These are phyloP conservation scores for Drosophila aff. DNA, from an alignment of 1,140 invertebrate genomes.

Conservation along the genomic window DNA sequence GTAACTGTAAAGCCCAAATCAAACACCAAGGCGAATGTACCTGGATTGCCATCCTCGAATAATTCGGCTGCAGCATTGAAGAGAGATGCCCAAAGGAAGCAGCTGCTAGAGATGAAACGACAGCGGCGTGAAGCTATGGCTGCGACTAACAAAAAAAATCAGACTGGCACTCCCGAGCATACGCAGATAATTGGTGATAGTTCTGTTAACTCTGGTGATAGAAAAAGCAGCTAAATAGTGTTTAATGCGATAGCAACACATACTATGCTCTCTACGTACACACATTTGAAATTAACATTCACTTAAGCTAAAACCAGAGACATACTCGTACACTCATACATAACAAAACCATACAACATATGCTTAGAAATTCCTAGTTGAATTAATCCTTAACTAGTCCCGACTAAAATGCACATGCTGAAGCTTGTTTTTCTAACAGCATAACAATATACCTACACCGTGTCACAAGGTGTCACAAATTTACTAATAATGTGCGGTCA, in stretches of 20 bases:
- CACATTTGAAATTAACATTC: slow-evolving; percentile 46
- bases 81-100: slow-evolving; percentile 92
- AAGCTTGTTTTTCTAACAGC: slow-evolving; percentile 48
- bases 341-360: slow-evolving; percentile 37
- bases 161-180: slow-evolving; percentile 11
- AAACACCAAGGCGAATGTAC: slow-evolving; percentile 21
- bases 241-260: slow-evolving; percentile 33
- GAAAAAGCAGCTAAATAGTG: slow-evolving; percentile 62
- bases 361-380: slow-evolving; percentile 77
- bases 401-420: slow-evolving; percentile 59
- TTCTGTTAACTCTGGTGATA: slow-evolving; percentile 39
- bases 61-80: slow-evolving; percentile 86
- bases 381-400: slow-evolving; percentile 79
- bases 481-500: slow-evolving; percentile 12
- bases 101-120: slow-evolving; percentile 91
- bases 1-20: slow-evolving; percentile 55
- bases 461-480: slow-evolving; percentile 64
- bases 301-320: slow-evolving; percentile 39
- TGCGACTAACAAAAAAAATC: slow-evolving; percentile 73
- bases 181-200: slow-evolving; percentile 43
- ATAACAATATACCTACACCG: slow-evolving; percentile 32
- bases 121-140: slow-evolving; percentile 87
- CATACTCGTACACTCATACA: slow-evolving; percentile 38
- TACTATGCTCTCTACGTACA: slow-evolving; percentile 70
- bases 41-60: slow-evolving; percentile 30